Conservation (phyloP, 92 coral and sea anemone species). For the Bergia sp. region DNA sequence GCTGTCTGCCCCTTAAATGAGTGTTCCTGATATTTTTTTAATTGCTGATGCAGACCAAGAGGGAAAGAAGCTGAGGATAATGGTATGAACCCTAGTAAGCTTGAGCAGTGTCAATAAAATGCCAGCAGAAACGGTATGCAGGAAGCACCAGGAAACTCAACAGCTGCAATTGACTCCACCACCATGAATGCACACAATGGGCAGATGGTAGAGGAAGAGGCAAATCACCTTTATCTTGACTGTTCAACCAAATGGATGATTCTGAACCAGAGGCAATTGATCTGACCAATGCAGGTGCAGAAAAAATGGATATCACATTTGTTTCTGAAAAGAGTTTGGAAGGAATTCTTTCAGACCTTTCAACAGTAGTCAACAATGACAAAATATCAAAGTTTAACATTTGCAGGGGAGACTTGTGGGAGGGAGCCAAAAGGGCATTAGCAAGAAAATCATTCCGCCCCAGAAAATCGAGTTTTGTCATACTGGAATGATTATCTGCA, state of each 20-base stretch:
- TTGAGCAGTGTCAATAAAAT: not conserved
- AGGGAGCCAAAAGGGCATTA: slow-evolving; percentile 66
- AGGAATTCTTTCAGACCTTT: slow-evolving; percentile 50
- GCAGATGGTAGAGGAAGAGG: slow-evolving; percentile 20
- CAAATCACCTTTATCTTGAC: slow-evolving; percentile 54
- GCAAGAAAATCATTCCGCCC: slow-evolving; percentile 71
- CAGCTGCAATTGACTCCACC: not conserved
- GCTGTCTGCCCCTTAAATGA: too few species aligned
- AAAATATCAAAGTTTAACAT: slow-evolving; percentile 68
- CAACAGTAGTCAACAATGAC: slow-evolving; percentile 37
- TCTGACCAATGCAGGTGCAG: not conserved
- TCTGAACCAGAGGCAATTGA: slow-evolving; percentile 50
- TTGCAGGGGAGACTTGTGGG: slow-evolving; percentile 69
- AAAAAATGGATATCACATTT: not conserved
- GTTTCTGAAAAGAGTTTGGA: slow-evolving; percentile 15
- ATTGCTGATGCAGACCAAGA: too few species aligned
- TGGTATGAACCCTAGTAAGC: too few species aligned
- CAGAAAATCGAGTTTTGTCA: not conserved
- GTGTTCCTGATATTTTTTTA: too few species aligned
- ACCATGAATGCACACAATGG: not conserved
- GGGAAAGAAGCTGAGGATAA: too few species aligned
- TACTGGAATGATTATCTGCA: not conserved
- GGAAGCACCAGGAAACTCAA: slow-evolving; percentile 9
- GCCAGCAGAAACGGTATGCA: not conserved
- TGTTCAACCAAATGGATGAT: slow-evolving; percentile 56